These are phyloP conservation scores for Muraenolepis orangiensis DNA, from an alignment of 2,797 vertebrate species.

Conservation along the genomic window DNA sequence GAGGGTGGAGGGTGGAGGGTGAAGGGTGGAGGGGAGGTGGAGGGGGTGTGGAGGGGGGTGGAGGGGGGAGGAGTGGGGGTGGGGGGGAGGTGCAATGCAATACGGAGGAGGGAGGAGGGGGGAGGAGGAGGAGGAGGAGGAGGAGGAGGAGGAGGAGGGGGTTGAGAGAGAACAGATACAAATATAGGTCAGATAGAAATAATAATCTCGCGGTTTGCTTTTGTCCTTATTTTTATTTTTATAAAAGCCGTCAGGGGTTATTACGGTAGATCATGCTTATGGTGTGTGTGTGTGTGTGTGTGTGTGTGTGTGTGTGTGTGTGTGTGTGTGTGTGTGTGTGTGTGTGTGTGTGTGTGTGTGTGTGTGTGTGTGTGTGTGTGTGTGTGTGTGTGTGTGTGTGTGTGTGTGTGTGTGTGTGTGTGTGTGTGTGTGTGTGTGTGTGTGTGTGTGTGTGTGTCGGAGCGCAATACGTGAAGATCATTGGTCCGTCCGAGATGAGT, in stretches of 20 bases:
- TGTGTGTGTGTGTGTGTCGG: neutral
- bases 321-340: no score
- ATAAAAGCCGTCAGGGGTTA: neutral
- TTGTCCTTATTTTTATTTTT: neutral
- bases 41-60: neutral
- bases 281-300: no score
- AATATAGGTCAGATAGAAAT: neutral
- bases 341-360: no score
- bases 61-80: accelerated
- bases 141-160: neutral
- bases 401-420: no score
- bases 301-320: no score
- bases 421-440: no score
- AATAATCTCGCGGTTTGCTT: neutral
- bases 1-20: neutral
- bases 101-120: neutral
- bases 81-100: no score
- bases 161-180: neutral
- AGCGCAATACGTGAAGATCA: constrained; percentile 24
- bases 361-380: no score
- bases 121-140: neutral
- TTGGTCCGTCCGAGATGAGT: constrained; percentile 41
- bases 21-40: accelerated
- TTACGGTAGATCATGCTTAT: neutral
- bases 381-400: no score